Percentiles rank a stretch among this genome's conserved stretches.
These are phyloP conservation scores for Sphenopsis melanotis DNA, from an alignment of 2,797 vertebrate genomes.

Conservation along the genomic window DNA sequence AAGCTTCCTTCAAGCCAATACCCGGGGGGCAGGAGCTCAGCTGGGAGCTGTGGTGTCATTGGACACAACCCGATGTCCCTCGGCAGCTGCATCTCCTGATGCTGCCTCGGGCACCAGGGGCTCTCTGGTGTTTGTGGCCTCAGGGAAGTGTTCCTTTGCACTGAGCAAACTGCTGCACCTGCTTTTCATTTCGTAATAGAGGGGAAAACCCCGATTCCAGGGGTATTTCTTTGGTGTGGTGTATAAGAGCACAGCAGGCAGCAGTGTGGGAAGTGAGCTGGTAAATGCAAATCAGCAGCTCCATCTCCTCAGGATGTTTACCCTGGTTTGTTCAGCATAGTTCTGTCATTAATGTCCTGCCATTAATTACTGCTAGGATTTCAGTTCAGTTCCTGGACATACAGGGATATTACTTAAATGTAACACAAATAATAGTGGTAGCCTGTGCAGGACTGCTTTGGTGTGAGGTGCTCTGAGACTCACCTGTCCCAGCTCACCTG, in stretches of 20 bases:
- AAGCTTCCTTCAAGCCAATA: not conserved
- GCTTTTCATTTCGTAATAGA: not conserved
- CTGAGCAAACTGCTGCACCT: not conserved
- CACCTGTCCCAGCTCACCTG: not conserved
- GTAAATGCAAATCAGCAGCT: not conserved
- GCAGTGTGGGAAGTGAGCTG: not conserved
- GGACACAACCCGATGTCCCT: not conserved
- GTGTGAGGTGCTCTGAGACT: fast-evolving
- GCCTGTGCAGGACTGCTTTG: not conserved
- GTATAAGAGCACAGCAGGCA: not conserved
- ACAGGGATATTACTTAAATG: not conserved
- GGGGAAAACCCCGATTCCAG: not conserved
- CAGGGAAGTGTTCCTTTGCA: not conserved
- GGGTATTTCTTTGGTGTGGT: not conserved
- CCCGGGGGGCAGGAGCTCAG: not conserved
- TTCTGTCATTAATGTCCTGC: not conserved
- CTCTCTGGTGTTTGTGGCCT: not conserved
- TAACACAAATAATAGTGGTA: not conserved
- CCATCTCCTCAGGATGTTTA: not conserved
- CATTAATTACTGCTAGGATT: not conserved
- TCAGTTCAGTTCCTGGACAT: not conserved
- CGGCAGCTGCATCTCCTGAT: not conserved
- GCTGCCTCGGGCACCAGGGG: not conserved
- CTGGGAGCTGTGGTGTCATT: not conserved
- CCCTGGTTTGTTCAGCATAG: not conserved